phyloP scores from a whole-genome alignment of 2,113 vertebrate genomes.

The Ictalurus furcatus region DNA sequence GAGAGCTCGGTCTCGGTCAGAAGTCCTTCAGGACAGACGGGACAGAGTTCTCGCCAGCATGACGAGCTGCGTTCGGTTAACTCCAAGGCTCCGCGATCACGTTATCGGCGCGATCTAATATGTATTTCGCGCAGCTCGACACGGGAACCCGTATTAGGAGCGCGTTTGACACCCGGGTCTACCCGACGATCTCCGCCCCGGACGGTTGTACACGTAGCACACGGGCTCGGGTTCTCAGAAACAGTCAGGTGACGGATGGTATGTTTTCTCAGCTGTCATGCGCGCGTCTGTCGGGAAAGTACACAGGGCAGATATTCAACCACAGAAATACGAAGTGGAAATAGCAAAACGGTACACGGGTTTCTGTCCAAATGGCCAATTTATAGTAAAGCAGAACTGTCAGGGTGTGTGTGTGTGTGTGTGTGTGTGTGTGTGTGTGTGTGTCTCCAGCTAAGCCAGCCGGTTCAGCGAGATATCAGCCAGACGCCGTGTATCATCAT shows the following conservation, averaged over 20 bases:
- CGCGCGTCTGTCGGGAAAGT: not conserved
- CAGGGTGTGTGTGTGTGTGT: not conserved
- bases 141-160: not conserved
- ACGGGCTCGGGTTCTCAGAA: not conserved
- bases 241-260: conserved; percentile 15
- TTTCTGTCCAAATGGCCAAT: conserved; percentile 18
- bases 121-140: not conserved
- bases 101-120: not conserved
- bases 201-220: not conserved
- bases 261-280: not conserved
- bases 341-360: not conserved
- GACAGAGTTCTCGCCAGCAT: no score
- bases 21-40: no score
- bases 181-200: not conserved
- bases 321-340: not conserved
- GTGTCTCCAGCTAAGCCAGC: conserved; percentile 7
- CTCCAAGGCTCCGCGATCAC: not conserved
- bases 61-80: no score
- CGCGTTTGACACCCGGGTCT: not conserved
- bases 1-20: no score
- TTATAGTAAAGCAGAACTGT: not conserved
- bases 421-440: not conserved
- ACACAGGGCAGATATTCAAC: not conserved
- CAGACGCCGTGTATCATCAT: conserved; percentile 3
- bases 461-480: conserved; percentile 44